Conservation (phyloP, 2,888 invertebrate species). For the Hymenopus coronatus region DNA sequence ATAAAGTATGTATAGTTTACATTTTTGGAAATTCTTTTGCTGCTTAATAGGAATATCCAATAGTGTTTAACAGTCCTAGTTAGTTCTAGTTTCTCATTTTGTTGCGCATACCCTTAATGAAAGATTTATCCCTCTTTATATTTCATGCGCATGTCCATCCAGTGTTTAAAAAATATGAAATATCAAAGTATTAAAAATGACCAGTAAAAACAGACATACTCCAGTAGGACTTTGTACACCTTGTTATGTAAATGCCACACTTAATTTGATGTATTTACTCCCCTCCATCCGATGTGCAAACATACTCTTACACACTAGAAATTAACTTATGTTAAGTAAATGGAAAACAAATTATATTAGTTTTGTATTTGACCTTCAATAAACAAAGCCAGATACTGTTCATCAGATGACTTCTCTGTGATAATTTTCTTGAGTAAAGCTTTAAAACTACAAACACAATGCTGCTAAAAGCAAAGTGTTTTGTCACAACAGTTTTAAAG, state of each 20-base stretch:
- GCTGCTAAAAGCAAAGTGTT: background rate
- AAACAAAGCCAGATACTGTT: background rate
- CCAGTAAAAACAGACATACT: background rate
- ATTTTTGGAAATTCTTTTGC: no score
- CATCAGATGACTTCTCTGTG: background rate
- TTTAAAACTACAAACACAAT: background rate
- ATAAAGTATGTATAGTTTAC: no score
- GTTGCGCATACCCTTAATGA: no score
- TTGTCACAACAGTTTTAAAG: background rate
- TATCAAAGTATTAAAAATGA: no score
- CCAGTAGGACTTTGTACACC: background rate
- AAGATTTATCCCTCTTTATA: no score
- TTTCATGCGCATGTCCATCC: no score
- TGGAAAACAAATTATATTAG: background rate
- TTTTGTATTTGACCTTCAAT: background rate
- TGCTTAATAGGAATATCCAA: no score
- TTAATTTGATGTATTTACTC: background rate
- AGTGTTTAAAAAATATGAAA: no score
- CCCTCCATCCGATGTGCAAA: background rate
- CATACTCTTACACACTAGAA: background rate
- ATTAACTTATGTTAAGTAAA: background rate
- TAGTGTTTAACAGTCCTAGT: no score
- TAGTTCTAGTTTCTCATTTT: no score
- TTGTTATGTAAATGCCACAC: background rate
- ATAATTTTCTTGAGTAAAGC: background rate